phyloP scores from a whole-genome alignment of 1,140 invertebrate species.

The Neodiprion lecontei region DNA sequence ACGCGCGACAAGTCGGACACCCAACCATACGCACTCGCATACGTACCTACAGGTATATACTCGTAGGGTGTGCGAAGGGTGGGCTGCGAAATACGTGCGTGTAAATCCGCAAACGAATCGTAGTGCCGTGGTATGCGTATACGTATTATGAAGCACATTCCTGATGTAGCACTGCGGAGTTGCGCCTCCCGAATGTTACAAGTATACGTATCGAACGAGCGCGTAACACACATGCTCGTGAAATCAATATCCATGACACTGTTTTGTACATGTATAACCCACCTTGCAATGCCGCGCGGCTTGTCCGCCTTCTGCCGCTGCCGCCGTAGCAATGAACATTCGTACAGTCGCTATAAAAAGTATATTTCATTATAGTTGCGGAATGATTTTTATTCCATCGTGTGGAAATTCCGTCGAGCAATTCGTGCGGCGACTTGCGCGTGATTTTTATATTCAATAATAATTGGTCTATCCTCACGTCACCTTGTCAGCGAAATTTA shows the following conservation, averaged over 20 bases:
- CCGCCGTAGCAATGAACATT: background rate
- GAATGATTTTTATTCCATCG: too few relatives aligned
- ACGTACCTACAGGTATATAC: background rate
- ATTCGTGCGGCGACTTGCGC: too few relatives aligned
- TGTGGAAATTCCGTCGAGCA: too few relatives aligned
- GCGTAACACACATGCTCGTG: slow-evolving; percentile 36
- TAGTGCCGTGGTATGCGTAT: slow-evolving; percentile 39
- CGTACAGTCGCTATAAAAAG: background rate
- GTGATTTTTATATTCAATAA: too few relatives aligned
- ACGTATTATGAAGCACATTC: slow-evolving; percentile 47
- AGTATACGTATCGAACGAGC: too few relatives aligned
- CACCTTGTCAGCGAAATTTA: too few relatives aligned
- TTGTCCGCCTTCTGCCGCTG: background rate
- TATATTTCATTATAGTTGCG: background rate
- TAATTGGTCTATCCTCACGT: too few relatives aligned
- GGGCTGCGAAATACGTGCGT: background rate
- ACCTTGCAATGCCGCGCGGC: slow-evolving; percentile 50
- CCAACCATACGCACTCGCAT: background rate
- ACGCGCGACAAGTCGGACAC: too few relatives aligned
- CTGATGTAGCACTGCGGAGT: slow-evolving; percentile 5
- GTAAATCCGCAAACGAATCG: background rate
- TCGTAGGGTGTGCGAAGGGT: background rate
- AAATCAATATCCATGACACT: slow-evolving; percentile 58
- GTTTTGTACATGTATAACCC: slow-evolving; percentile 40
- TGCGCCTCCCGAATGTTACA: too few relatives aligned